Evolutionary conservation across 1,140 invertebrate species (phyloP), one percentile per base, ranked within the genome.

Genomic region (Hylyphantes graminicola): DNA sequence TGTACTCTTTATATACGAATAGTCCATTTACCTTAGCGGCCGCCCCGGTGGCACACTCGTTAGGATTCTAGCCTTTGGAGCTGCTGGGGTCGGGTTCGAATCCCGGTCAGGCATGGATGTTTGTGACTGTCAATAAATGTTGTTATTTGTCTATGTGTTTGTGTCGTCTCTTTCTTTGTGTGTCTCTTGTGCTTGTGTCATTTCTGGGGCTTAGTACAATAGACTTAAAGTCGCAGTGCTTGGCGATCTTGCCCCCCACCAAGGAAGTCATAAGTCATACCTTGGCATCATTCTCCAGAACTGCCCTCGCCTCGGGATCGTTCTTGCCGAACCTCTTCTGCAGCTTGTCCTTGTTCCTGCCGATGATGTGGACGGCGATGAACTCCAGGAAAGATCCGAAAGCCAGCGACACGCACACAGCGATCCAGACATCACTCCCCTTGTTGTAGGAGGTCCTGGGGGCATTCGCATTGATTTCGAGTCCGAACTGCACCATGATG

Each of bases 361-460:
- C 6, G 5, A 77, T 53, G 17, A 85, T 51, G 21, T 21, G n/a
- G 53, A 78, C 50, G 19, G 15, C 12, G 0, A 85, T 77, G 11
- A 61, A 85, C 35, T 85, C 65, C 11, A 85, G 11, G 9, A 85
- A 85, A 48, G 65, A 48, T 10, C 54, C 55, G 35, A 77, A 85
- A 7, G 77, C 73, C n/a, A 85, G 19, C 7, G 67, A 70, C n/a
- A 64, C 65, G 19, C 75, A 77, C 5, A 78, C 9, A 35, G 64
- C 65, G 10, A 78, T 78, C 82, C 82, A 85, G 12, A 77, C 67
- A 35, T 76, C 64, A 21, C 55, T 77, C 5, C 51, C 73, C 50
- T 76, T 85, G 4, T 65, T 54, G 15, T 85, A 85, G 15, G 82
- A 51, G 53, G 67, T 15, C 9, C 63, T 63, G 6, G 82, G 82